phyloP scores from a whole-genome alignment of 2,797 vertebrate genomes.

The Sebastes hubbsi region DNA sequence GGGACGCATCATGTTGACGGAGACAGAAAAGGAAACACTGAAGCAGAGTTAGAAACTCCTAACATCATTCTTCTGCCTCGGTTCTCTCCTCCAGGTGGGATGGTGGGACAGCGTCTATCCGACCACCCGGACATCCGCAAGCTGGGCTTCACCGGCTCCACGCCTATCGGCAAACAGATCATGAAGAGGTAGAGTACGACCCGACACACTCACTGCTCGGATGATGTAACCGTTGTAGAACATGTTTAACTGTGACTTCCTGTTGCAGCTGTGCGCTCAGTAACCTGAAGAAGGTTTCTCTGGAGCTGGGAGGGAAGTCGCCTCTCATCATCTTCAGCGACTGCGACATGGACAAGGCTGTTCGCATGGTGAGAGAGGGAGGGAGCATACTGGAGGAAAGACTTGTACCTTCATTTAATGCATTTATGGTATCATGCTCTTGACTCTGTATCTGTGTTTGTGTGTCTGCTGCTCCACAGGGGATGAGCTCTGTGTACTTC shows the following conservation, averaged over 20 bases:
- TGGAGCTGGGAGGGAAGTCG: conserved; percentile 97
- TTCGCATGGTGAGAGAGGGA: conserved; percentile 89
- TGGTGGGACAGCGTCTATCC: conserved; percentile 92
- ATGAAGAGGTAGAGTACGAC: conserved; percentile 90
- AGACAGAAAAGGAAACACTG: no score
- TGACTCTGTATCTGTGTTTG: not conserved
- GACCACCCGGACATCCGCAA: conserved; percentile 96
- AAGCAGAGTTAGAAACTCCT: no score
- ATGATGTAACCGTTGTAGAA: not conserved
- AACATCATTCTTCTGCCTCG: no score
- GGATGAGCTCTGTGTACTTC: conserved; percentile 96
- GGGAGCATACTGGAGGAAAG: no score
- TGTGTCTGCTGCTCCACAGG: conserved; percentile 76
- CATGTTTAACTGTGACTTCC: not conserved
- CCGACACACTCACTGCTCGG: fast-evolving
- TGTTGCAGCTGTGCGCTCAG: conserved; percentile 88
- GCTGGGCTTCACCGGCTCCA: conserved; percentile 97
- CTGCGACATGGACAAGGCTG: conserved; percentile 96
- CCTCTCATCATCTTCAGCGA: conserved; percentile 96
- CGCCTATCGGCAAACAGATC: conserved; percentile 93
- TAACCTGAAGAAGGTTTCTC: conserved; percentile 97
- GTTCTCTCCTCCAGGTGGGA: conserved; percentile 79
- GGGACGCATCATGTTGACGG: no score
- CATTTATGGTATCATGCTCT: not conserved
- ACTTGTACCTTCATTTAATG: not conserved